phyloP scores from a whole-genome alignment of 2,113 vertebrate genomes.

The Dasyurus viverrinus region DNA sequence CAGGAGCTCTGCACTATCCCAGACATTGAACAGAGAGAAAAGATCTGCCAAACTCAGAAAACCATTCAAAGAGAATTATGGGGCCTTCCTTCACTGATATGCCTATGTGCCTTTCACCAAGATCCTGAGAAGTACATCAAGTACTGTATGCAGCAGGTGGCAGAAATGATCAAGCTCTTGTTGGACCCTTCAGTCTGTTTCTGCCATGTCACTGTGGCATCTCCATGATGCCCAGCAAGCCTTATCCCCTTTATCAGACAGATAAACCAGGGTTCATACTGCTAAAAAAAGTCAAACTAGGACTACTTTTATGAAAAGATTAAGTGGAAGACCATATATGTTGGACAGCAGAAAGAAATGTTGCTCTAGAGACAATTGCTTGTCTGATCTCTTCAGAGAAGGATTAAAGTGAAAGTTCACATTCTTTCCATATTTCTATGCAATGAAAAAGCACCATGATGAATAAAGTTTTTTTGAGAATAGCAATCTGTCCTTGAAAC shows the following conservation, averaged over 20 bases:
- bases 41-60: slow-evolving; percentile 93
- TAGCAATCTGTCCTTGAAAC: slow-evolving; percentile 37
- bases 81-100: slow-evolving; percentile 91
- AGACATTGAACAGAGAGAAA: slow-evolving; percentile 92
- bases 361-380: slow-evolving; percentile 72
- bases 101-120: slow-evolving; percentile 96
- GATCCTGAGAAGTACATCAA: slow-evolving; percentile 97
- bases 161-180: slow-evolving; percentile 96
- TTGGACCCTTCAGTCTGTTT: slow-evolving; percentile 96
- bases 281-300: slow-evolving; percentile 55
- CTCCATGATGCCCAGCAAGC: neutral
- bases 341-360: slow-evolving; percentile 29
- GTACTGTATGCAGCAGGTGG: slow-evolving; percentile 94
- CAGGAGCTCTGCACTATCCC: slow-evolving; percentile 98
- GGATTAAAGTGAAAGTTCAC: slow-evolving; percentile 47
- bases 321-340: slow-evolving; percentile 52
- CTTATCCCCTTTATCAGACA: slow-evolving; percentile 72
- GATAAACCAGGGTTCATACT: slow-evolving; percentile 79
- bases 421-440: slow-evolving; percentile 19
- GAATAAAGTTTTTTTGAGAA: slow-evolving; percentile 59
- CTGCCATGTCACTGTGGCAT: neutral
- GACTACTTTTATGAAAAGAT: slow-evolving; percentile 9
- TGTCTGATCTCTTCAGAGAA: slow-evolving; percentile 48
- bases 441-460: slow-evolving; percentile 46
- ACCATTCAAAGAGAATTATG: slow-evolving; percentile 91